phyloP scores from a whole-genome alignment of 92 coral and sea anemone species.

The Montipora capitata region DNA sequence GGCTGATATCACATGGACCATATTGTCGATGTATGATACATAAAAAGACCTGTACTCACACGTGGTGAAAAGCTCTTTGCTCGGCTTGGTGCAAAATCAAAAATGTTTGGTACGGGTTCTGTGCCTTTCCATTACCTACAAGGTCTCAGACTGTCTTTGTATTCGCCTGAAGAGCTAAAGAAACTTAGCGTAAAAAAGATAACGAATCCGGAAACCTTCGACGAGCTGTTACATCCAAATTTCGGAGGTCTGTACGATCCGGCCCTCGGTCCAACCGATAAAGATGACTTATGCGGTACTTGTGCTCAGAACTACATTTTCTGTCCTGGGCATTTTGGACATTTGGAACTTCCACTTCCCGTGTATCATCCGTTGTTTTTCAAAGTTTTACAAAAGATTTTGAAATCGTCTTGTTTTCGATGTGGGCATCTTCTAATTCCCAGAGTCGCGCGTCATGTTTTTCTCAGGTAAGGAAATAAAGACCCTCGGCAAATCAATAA shows the following conservation, averaged over 20 bases:
- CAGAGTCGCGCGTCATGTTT: slow-evolving; percentile 73
- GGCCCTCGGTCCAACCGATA: slow-evolving; percentile 95
- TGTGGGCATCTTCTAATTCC: slow-evolving; percentile 82
- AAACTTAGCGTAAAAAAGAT: slow-evolving; percentile 89
- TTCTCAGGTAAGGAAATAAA: slow-evolving; percentile 73
- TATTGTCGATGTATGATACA: not conserved
- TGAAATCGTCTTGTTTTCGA: slow-evolving; percentile 90
- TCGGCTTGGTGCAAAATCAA: not conserved
- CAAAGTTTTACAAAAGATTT: slow-evolving; percentile 80
- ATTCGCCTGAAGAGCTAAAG: slow-evolving; percentile 86
- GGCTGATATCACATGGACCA: not conserved
- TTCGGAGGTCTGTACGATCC: slow-evolving; percentile 98
- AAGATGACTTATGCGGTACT: slow-evolving; percentile 94
- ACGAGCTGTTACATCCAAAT: slow-evolving; percentile 87
- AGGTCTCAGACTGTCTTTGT: slow-evolving; percentile 88
- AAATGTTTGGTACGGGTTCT: slow-evolving; percentile 82
- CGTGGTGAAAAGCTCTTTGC: not conserved
- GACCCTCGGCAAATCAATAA: too few relatives aligned
- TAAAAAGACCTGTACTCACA: not conserved
- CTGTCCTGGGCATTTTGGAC: slow-evolving; percentile 99
- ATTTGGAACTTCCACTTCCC: slow-evolving; percentile 93
- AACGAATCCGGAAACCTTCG: slow-evolving; percentile 94
- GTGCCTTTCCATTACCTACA: slow-evolving; percentile 86
- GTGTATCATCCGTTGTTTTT: slow-evolving; percentile 97
- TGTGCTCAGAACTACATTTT: slow-evolving; percentile 90